These are phyloP conservation scores for Sylvicola cinctus DNA, from an alignment of 2,888 invertebrate species.

Conservation along the genomic window DNA sequence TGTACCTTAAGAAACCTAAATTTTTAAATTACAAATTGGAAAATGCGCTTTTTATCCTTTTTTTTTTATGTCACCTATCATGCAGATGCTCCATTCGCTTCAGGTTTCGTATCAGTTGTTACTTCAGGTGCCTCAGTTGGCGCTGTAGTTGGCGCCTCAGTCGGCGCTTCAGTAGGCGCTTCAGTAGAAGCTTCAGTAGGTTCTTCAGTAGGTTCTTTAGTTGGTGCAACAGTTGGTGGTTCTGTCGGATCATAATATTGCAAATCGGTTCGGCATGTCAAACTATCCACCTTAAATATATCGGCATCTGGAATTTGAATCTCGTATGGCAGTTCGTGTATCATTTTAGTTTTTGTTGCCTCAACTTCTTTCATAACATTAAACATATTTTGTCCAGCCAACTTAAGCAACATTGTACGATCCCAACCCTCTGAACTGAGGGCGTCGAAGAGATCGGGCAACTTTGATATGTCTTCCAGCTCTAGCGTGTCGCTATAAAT, in stretches of 20 bases:
- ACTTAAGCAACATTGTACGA: slow-evolving; percentile 24
- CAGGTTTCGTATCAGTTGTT: too few relatives aligned
- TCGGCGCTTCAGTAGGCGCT: neutral
- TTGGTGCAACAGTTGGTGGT: neutral
- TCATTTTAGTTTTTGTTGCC: slow-evolving; percentile 7
- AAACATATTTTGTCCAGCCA: slow-evolving; percentile 28
- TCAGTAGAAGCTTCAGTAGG: neutral
- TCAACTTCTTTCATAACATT: slow-evolving; percentile 26
- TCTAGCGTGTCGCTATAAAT: slow-evolving; percentile 32
- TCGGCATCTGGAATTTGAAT: neutral
- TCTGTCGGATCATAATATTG: too few relatives aligned
- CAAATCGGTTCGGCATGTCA: too few relatives aligned
- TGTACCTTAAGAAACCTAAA: too few relatives aligned
- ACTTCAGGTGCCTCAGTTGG: neutral
- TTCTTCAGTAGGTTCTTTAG: neutral
- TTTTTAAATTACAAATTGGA: too few relatives aligned
- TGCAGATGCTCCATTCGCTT: too few relatives aligned
- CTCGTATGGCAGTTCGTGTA: neutral
- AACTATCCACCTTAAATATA: neutral
- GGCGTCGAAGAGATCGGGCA: slow-evolving; percentile 41
- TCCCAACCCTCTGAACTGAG: slow-evolving; percentile 18
- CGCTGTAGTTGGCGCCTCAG: neutral
- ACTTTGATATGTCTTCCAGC: slow-evolving; percentile 48
- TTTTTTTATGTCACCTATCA: too few relatives aligned
- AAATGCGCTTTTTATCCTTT: too few relatives aligned